These are phyloP conservation scores for Lichenostomus cassidix DNA, from an alignment of 2,113 vertebrate genomes.

Conservation along the genomic window DNA sequence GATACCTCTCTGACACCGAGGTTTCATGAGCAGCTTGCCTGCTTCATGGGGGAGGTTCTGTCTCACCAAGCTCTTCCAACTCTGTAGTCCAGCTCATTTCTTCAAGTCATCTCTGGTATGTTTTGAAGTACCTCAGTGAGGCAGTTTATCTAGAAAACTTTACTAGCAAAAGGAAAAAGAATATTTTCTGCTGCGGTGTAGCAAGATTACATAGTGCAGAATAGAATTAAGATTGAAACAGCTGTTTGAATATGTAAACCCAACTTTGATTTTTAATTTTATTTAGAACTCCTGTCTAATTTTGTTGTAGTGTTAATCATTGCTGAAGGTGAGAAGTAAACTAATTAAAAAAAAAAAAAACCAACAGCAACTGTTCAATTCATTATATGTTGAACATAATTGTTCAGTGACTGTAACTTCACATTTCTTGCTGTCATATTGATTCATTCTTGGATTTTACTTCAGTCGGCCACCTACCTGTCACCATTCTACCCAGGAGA, in stretches of 20 bases:
- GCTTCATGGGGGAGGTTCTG: not conserved
- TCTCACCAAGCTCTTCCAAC: not conserved
- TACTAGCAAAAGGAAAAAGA: not conserved
- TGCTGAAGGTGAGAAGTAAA: not conserved
- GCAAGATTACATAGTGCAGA: not conserved
- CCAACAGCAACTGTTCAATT: not conserved
- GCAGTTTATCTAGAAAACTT: not conserved
- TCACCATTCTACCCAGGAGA: constrained; percentile 82
- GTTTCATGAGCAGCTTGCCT: not conserved
- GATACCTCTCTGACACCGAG: not conserved
- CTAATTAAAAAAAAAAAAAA: not conserved
- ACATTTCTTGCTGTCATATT: not conserved
- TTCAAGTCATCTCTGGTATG: not conserved
- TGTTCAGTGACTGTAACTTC: not conserved
- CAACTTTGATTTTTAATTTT: not conserved
- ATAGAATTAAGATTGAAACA: not conserved
- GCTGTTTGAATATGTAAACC: not conserved
- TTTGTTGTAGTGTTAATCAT: not conserved
- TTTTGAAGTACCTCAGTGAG: not conserved
- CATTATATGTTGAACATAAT: not conserved
- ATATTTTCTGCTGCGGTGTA: not conserved
- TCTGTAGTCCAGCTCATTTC: not conserved
- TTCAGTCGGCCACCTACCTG: constrained; percentile 80
- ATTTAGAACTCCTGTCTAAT: not conserved
- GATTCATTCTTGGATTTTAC: constrained; percentile 20